Percentiles rank a stretch among this genome's conserved stretches.
Conservation (phyloP, 2,888 invertebrate species). For the Clivina fossor region DNA sequence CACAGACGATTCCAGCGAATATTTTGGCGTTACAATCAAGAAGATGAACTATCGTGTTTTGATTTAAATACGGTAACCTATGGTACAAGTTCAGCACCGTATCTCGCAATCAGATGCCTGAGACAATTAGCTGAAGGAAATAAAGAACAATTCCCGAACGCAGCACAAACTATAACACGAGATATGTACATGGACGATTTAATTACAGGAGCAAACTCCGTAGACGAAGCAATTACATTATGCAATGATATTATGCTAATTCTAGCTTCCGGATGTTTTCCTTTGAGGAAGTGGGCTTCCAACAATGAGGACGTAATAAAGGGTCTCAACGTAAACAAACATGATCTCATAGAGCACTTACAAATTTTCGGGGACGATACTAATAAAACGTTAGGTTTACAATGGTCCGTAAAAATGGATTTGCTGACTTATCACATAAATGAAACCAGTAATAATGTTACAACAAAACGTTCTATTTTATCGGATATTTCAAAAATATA, state of each 20-base stretch:
- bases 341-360: background rate
- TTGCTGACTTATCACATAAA: background rate
- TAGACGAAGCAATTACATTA: conserved; percentile 4
- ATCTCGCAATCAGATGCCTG: conserved; percentile 35
- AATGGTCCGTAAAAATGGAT: conserved; percentile 44
- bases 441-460: background rate
- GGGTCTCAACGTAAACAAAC: conserved; percentile 9
- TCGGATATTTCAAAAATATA: conserved; percentile 18
- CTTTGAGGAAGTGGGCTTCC: conserved; percentile 27
- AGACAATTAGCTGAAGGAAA: conserved; percentile 33
- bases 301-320: conserved; percentile 17
- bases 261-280: conserved; percentile 14
- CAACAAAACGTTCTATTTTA: conserved; percentile 20
- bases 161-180: background rate
- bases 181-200: conserved; percentile 23
- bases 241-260: conserved; percentile 10
- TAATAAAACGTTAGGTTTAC: conserved; percentile 24
- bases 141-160: conserved; percentile 30
- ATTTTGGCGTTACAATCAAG: conserved; percentile 34
- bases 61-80: conserved; percentile 38
- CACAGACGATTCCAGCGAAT: conserved; percentile 39
- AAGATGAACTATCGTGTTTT: conserved; percentile 27
- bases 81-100: conserved; percentile 37
- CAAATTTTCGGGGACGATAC: conserved; percentile 12
- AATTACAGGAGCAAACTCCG: conserved; percentile 4